Conservation (phyloP, 2,113 vertebrate genomes). For the Lontra canadensis region DNA sequence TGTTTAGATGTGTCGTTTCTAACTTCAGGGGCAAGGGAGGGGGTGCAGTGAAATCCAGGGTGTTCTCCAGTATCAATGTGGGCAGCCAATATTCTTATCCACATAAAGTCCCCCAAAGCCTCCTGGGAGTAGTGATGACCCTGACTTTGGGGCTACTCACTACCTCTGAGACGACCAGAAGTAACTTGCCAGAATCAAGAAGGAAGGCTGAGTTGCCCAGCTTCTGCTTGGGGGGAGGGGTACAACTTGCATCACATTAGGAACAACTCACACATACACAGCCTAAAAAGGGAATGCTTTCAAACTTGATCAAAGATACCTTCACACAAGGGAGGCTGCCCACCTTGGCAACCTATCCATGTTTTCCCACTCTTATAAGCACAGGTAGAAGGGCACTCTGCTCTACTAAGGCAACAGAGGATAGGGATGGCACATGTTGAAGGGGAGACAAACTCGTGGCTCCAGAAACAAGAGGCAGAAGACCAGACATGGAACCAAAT, state of each 20-base stretch:
- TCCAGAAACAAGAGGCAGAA: neutral
- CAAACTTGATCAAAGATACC: neutral
- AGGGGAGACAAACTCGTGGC: fast-evolving
- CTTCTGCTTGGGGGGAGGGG: neutral
- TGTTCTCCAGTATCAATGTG: neutral
- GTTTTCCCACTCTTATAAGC: neutral
- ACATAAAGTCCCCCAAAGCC: neutral
- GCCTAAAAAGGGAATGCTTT: neutral
- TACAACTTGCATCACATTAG: neutral
- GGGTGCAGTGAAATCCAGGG: neutral
- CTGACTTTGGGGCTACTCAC: neutral
- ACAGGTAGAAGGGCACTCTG: neutral
- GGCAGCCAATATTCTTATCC: neutral
- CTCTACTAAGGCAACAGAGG: neutral
- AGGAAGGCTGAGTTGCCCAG: neutral
- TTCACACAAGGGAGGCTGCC: neutral
- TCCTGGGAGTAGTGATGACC: neutral
- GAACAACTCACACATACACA: neutral
- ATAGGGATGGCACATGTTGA: neutral
- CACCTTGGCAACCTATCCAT: neutral
- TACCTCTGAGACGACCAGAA: neutral
- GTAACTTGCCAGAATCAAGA: neutral
- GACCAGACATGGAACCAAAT: neutral
- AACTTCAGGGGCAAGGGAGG: neutral
- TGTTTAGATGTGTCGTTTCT: neutral